Percentiles rank a stretch among this genome's conserved stretches.
Conservation (phyloP, 2,888 invertebrate genomes). For the Conistra vaccinii region DNA sequence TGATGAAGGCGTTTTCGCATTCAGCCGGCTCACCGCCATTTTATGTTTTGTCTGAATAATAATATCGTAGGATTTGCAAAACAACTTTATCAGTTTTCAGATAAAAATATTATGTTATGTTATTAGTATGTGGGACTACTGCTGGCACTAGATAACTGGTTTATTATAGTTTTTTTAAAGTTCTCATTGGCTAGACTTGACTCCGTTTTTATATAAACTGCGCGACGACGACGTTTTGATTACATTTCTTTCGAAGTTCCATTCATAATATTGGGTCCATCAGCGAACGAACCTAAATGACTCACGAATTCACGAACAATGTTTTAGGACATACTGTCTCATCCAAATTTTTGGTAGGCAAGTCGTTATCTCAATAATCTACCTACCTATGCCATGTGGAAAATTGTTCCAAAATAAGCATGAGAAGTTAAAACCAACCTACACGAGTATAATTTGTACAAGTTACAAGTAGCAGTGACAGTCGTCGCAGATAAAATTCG, state of each 20-base stretch:
- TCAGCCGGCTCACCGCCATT: slow-evolving; percentile 21
- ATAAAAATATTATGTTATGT: slow-evolving; percentile 62
- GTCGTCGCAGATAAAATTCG: slow-evolving; percentile 38
- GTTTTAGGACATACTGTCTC: slow-evolving; percentile 7
- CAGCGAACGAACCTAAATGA: not conserved
- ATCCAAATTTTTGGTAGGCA: not conserved
- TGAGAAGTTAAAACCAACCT: not conserved
- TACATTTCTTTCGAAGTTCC: not conserved
- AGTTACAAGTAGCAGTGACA: slow-evolving; percentile 14
- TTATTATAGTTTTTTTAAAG: slow-evolving; percentile 56
- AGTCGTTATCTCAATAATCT: too few relatives aligned
- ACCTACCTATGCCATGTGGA: too few relatives aligned
- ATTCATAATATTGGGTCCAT: slow-evolving; percentile 27
- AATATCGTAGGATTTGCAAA: slow-evolving; percentile 59
- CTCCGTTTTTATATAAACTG: slow-evolving; percentile 12
- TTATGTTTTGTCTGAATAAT: slow-evolving; percentile 58
- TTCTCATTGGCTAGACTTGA: slow-evolving; percentile 44
- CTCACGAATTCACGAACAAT: not conserved
- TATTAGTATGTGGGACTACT: slow-evolving; percentile 37
- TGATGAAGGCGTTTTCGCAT: slow-evolving; percentile 42
- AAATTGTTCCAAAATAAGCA: not conserved
- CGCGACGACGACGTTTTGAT: not conserved
- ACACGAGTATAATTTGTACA: slow-evolving; percentile 26
- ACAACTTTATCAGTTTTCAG: slow-evolving; percentile 70
- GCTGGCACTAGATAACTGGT: slow-evolving; percentile 49